Base-by-base conservation (phyloP, 2,797 vertebrate genomes). In the Rhinichthys osculus region DNA sequence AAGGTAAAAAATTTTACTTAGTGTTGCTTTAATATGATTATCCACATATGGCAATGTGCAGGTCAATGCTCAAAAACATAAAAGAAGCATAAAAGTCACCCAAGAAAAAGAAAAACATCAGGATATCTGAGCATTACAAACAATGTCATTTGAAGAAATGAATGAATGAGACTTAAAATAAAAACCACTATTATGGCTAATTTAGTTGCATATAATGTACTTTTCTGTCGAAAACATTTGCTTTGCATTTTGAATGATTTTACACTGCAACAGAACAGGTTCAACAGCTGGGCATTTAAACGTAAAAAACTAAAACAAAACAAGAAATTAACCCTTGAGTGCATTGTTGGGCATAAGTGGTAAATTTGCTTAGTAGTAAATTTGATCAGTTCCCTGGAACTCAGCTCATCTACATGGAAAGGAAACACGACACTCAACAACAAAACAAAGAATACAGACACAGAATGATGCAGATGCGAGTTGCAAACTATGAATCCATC, bases 341-440 rank as follows among this genome's bases (percentile, higher is more conserved):
- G 40, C 9, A 83, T 47, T 83, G 54, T 62, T 83, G 57, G 21
- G 16, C 44, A n/a, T 50, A 10, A 54, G 27, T 19, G 16, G 50
- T 52, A 52, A 40, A 64, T 47, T 42, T 62, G 44, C 44, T 67
- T 67, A n/a, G 4, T 19, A 0, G 9, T 77, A 38, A 77, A 66
- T 27, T 13, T n/a, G 9, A 27, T 38, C 9, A 7, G 16, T 38
- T 52, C 19, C 33, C 44, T 42, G 47, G 33, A 77, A 66, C 30
- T 23, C 33, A 42, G 44, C n/a, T 84, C 35, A 78, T 57, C 35
- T 42, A 54, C 47, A 54, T 35, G 35, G 30, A 42, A 57, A 83
- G 42, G 27, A 74, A 83, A 73, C 81, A 47, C 2, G 17, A 69
- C 8, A 57, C 62, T 54, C 19, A 40, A 54, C 33, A 77, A 84